These are phyloP conservation scores for Tetramorium alpestre DNA, from an alignment of 1,140 invertebrate genomes.

Conservation along the genomic window DNA sequence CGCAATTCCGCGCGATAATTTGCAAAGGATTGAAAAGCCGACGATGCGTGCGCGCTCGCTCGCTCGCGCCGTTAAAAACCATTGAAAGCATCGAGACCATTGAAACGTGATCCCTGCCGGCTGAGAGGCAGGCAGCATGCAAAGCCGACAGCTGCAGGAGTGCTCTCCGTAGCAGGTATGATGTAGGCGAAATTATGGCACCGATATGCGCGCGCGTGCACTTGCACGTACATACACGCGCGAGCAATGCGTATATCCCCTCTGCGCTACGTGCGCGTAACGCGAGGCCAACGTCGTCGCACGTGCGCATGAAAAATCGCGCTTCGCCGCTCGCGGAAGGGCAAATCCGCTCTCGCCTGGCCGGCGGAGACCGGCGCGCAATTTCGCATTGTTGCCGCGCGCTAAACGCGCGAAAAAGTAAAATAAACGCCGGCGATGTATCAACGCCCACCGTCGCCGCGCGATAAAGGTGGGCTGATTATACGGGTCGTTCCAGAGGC, in stretches of 20 bases:
- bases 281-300: neutral
- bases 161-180: slow-evolving; percentile 59
- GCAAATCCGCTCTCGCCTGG: slow-evolving; percentile 4
- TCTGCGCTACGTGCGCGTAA: neutral
- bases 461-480: slow-evolving; percentile 42
- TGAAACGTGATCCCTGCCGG: slow-evolving; percentile 71
- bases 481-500: slow-evolving; percentile 14
- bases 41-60: neutral
- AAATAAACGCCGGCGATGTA: slow-evolving; percentile 50
- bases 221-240: neutral
- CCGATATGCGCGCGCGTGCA: slow-evolving; percentile 29
- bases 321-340: neutral
- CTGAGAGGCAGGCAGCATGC: slow-evolving; percentile 44
- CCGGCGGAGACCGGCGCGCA: neutral
- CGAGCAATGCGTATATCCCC: neutral
- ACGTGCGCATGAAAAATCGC: slow-evolving; percentile 41
- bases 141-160: slow-evolving; percentile 69
- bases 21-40: slow-evolving; percentile 40
- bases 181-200: slow-evolving; percentile 54
- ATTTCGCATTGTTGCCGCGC: slow-evolving; percentile 48
- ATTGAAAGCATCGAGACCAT: slow-evolving; percentile 69
- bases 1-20: slow-evolving; percentile 38
- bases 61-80: slow-evolving; percentile 59
- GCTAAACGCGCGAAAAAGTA: slow-evolving; percentile 41
- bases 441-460: slow-evolving; percentile 39